Evolutionary conservation across 2,888 invertebrate genomes (phyloP), one percentile per base, ranked within the genome.

Genomic region (Melanostoma scalare): DNA sequence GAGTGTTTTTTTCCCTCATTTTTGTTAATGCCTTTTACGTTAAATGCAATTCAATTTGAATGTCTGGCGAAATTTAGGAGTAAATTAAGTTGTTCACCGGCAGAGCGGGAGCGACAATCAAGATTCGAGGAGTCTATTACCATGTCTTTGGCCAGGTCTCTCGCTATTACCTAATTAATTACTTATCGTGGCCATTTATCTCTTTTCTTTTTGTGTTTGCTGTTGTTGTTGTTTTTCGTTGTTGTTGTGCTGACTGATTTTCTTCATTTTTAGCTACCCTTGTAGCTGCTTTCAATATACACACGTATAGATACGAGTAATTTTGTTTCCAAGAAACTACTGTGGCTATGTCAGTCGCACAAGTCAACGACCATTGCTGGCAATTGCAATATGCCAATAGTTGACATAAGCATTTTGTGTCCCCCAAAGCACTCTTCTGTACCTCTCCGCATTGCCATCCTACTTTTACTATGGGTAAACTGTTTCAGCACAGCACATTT

Each of bases 101-200:
- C 75, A 60, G 53, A 71, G 58, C 65, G 74, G 63, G 20, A 48
- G 60, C 46, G 74, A 75, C 71, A 71, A 84, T 84, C 84, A 84
- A 84, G 84, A 84, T 79, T 55, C 74, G 50, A 79, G 79, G 84
- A 75, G 84, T 84, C 79, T 84, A 84, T 79, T 84, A 84, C 84
- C 79, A 75, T 84, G 84, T 84, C 79, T 75, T 58, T 71, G 78
- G 74, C 79, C 79, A 52, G 74, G 79, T 84, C 84, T 75, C 85
- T 81, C 77, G 85, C 86, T 85, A 86, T 86, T 86, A 86, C 86
- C 85, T 86, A 86, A 86, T 86, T 86, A 86, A 86, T 86, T 86
- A 86, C 86, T 86, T 85, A 86, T 86, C 86, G 81, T 60, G 56
- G 69, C 76, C 72, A 86, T 86, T 86, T 82, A 86, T 86, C 86